Evolutionary conservation across 2,888 invertebrate genomes (phyloP).

Genomic region (Ephialtes manifestator): DNA sequence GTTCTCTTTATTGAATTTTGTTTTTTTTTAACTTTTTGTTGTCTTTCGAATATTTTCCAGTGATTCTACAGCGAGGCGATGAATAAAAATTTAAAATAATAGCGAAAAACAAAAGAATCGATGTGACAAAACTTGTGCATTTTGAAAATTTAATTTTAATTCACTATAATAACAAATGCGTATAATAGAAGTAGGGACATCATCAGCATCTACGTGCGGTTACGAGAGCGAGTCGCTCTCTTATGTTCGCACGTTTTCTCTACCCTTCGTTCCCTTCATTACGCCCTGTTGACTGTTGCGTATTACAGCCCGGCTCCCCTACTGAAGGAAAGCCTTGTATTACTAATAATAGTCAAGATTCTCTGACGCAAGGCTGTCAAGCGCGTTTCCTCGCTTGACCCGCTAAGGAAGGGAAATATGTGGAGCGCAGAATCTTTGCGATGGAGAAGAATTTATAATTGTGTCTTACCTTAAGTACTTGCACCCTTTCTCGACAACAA

Average conservation of each 20-base stretch:
- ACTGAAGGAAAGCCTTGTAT: slow-evolving; percentile 71
- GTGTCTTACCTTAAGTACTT: slow-evolving; percentile 1
- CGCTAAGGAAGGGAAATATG: slow-evolving; percentile 54
- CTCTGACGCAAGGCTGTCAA: slow-evolving; percentile 34
- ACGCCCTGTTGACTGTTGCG: slow-evolving; percentile 80
- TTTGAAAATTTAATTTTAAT: slow-evolving; percentile 19
- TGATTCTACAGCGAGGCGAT: too few species aligned
- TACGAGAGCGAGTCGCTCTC: slow-evolving; percentile 45
- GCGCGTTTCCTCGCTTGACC: slow-evolving; percentile 64
- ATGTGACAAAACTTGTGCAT: background rate
- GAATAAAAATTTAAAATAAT: too few species aligned
- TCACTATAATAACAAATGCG: background rate
- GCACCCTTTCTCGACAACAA: background rate
- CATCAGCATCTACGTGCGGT: slow-evolving; percentile 40
- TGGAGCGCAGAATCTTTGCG: slow-evolving; percentile 53
- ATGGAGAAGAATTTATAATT: slow-evolving; percentile 20
- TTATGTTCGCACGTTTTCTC: slow-evolving; percentile 40
- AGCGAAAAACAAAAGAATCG: too few species aligned
- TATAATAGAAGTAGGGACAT: background rate
- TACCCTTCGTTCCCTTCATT: slow-evolving; percentile 67
- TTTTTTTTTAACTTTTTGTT: too few species aligned
- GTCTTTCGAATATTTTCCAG: too few species aligned
- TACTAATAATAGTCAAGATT: slow-evolving; percentile 81
- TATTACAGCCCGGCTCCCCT: slow-evolving; percentile 72
- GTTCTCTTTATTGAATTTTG: too few species aligned